Percentiles rank a stretch among this genome's conserved stretches.
Evolutionary conservation across 2,113 vertebrate species (phyloP).

Genomic region (Gadus chalcogrammus): DNA sequence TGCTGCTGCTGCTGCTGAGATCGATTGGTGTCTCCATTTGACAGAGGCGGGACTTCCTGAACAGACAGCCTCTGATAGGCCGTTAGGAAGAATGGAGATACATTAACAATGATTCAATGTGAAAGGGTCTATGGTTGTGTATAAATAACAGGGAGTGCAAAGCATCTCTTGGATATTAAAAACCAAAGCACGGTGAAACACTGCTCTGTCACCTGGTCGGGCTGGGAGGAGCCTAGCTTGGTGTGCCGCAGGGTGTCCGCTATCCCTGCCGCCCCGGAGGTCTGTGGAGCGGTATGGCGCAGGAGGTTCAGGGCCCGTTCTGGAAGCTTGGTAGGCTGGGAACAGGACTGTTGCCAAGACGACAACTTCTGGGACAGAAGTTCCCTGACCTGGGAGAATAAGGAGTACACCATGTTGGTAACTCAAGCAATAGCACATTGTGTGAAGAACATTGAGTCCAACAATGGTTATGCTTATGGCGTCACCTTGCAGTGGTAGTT

Average conservation of each 20-base stretch:
- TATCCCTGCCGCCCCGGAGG: slow-evolving; percentile 68
- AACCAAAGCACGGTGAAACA: neutral
- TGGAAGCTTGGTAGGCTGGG: slow-evolving; percentile 80
- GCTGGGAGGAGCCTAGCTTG: slow-evolving; percentile 64
- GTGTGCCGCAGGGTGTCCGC: slow-evolving; percentile 72
- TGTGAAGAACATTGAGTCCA: too few relatives aligned
- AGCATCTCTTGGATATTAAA: neutral
- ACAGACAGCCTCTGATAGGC: slow-evolving; percentile 72
- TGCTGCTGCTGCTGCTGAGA: slow-evolving; percentile 50
- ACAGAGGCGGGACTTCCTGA: slow-evolving; percentile 75
- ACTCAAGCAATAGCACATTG: too few relatives aligned
- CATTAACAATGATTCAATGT: neutral
- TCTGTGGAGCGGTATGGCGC: slow-evolving; percentile 76
- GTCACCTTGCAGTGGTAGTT: slow-evolving; percentile 82
- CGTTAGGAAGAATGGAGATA: neutral
- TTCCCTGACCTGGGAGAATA: slow-evolving; percentile 73
- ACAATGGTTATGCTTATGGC: too few relatives aligned
- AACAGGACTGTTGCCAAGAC: slow-evolving; percentile 79
- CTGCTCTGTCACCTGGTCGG: slow-evolving; percentile 64
- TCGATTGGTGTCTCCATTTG: slow-evolving; percentile 71
- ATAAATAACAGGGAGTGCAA: neutral
- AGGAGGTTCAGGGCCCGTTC: slow-evolving; percentile 80
- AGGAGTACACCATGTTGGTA: neutral
- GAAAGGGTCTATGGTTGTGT: neutral
- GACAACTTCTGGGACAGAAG: slow-evolving; percentile 79